Conservation (phyloP, 23 tunicate species). For the Clavelina lepadiformis region DNA sequence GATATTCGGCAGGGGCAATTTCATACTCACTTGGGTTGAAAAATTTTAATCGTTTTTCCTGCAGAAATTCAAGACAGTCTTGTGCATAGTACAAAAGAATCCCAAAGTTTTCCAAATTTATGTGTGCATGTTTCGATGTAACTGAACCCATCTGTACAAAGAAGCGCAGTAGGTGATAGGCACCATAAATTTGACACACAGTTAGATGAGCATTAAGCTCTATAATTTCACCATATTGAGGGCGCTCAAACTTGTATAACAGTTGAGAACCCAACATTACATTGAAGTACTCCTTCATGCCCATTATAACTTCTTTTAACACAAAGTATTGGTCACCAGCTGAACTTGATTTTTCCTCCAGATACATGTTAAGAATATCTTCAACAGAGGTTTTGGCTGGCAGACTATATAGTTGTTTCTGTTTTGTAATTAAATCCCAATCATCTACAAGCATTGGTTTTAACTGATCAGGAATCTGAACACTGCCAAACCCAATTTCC, state of each 20-base stretch:
- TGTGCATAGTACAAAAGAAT: slow-evolving; percentile 3
- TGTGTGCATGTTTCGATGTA: slow-evolving; percentile 2
- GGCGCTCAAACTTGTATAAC: slow-evolving; percentile 87
- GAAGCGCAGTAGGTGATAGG: slow-evolving; percentile 77
- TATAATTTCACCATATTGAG: slow-evolving; percentile 81
- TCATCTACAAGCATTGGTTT: slow-evolving; percentile 66
- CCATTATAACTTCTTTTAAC: slow-evolving; percentile 48
- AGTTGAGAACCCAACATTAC: slow-evolving; percentile 81
- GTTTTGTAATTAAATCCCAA: slow-evolving; percentile 56
- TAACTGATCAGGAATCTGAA: slow-evolving; percentile 56
- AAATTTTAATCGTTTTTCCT: slow-evolving; percentile 11
- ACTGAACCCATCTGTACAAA: slow-evolving; percentile 37
- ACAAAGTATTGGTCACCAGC: background rate
- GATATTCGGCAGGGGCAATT: slow-evolving; percentile 89
- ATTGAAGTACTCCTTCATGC: slow-evolving; percentile 77
- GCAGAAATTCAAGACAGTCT: slow-evolving; percentile 20
- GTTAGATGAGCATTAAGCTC: slow-evolving; percentile 47
- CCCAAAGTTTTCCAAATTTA: slow-evolving; percentile 2
- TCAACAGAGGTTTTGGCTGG: slow-evolving; percentile 70
- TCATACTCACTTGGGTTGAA: slow-evolving; percentile 65
- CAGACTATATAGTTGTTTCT: slow-evolving; percentile 61
- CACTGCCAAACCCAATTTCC: no score
- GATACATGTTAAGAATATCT: slow-evolving; percentile 50
- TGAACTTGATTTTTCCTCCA: slow-evolving; percentile 17
- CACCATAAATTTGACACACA: slow-evolving; percentile 71